Base-by-base conservation (phyloP, 2,797 vertebrate species). In the Darevskia nairensis region DNA sequence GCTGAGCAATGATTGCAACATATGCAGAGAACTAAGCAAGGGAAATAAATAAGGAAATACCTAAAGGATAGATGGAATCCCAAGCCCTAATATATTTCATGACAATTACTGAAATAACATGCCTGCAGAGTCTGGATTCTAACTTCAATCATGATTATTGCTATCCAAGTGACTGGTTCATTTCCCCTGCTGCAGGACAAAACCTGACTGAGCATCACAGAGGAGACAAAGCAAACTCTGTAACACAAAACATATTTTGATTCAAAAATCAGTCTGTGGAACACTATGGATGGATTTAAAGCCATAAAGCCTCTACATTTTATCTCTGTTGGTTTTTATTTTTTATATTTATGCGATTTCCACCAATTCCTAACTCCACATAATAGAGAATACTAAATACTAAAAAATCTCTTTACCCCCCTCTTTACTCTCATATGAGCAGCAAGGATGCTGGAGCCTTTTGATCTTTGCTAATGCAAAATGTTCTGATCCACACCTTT, bases 91-190 rank as follows among this genome's bases (percentile, higher is more conserved):
- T 41, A 69, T 78, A 68, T 25, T 0, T 59, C 32, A 79, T 86
- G 32, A 71, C 15, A 91, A 85, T 90, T 87, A 87, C 77, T 74
- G 86, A 87, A 77, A 77, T 32, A 89, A 66, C 59, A 87, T 61
- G 29, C 0, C 44, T 29, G 0, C 10, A 84, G 88, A 91, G 82
- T 44, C 39, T 32, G 71, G 2, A 44, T 83, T 90, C 91, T 83
- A 69, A 79, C 50, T 86, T 84, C 79, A 82, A 6, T 88, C 35
- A 76, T 19, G 0, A 0, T 55, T 75, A 46, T 3, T 86, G 21
- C 27, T 84, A 21, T 32, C 71, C 7, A 75, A 86, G 3, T 64
- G 79, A 61, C 0, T 83, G 44, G 1, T 77, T 86, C 75, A 76
- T 85, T 87, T 87, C 64, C 77, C 15, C 68, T 25, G 64, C 72